Evolutionary conservation across 1,140 invertebrate species (phyloP), one percentile per base, ranked within the genome.

Genomic region (Lycorma delicatula): DNA sequence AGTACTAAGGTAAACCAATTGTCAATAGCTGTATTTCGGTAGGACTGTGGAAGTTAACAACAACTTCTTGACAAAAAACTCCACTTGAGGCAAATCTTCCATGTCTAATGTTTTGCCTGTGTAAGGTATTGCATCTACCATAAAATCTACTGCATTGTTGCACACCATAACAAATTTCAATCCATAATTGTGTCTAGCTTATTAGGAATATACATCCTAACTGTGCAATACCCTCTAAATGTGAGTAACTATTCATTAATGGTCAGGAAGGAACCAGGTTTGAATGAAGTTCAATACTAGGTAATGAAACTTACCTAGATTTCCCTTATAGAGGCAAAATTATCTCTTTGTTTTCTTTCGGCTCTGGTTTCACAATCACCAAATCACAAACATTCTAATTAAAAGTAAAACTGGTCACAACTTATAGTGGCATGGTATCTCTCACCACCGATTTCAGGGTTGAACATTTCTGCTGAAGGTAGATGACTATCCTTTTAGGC

Each of bases 201-300:
- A 6, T 31, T 58, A 16, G 71, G 71, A n/a, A 76, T 70, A 55
- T 73, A 74, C 49, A 71, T 67, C 13, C 63, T 64, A 56, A 75
- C 74, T 11, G 7, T 3, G 56, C 68, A 71, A 26, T 67, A 41
- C 27, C 68, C 71, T 31, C 70, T 25, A 57, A 71, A 74, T 6
- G 59, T 52, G 38, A 64, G 51, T n/a, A 75, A 57, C 51, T 66
- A 58, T 63, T 76, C 68, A 63, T 73, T 69, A 36, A 71, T 64
- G 36, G 67, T 70, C 5, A 71, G 13, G 18, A 54, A 54, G 3
- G 36, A 54, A 11, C 29, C 44, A 18, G 44, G 44, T 56, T 49
- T 31, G 41, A n/a, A 56, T 20, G 46, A 31, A 38, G 5, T 54
- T 16, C 38, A 23, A 41, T 38, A 54, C 20, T 23, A 25, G 27